Base-by-base conservation (phyloP, 2,113 vertebrate species). In the Deroptyus accipitrinus region DNA sequence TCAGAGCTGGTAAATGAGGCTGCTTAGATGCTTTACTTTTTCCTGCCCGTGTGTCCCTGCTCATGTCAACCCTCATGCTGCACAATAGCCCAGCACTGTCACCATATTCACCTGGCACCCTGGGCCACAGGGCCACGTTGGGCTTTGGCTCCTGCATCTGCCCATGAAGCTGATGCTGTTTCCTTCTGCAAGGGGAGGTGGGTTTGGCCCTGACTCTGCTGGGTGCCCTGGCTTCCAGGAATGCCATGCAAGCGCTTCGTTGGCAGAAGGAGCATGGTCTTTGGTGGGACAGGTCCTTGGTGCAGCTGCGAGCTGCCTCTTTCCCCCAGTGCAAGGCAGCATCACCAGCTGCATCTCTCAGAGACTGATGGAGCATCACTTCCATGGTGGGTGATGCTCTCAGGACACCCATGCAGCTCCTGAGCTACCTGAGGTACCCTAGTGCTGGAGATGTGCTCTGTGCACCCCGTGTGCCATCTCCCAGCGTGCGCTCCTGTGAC, bases 261-360 rank as follows among this genome's bases (percentile, higher is more conserved):
- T 70, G 44, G 33, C 33, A 23, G 51, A 67, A 23, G 30, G 33
- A 79, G 17, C 1, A 0, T 33, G 39, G 51, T 48, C 39, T 7
- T 46, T 35, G 27, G 27, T 44, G 64, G 54, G 74, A 48, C 1
- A 2, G 41, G 48, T 39, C 35, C 28, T 44, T 39, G 83, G 15
- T 11, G 31, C 51, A 25, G 51, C 70, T 82, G 39, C 6, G 1
- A 68, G 78, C 41, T 83, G 46, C 72, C 39, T 83, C 33, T 73
- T 72, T 57, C 12, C 35, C n/a, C 44, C 0, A 1, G 23, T 54
- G 31, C 0, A 0, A 44, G 63, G 42, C 7, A 3, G 41, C 24
- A 27, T 48, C 2, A 0, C 41, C 0, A 0, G 16, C 27, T 76
- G 31, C n/a, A 17, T 76, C 0, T 0, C 80, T 46, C 31, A 23